Conservation (phyloP, 2,113 vertebrate genomes). For the Erinaceus europaeus region DNA sequence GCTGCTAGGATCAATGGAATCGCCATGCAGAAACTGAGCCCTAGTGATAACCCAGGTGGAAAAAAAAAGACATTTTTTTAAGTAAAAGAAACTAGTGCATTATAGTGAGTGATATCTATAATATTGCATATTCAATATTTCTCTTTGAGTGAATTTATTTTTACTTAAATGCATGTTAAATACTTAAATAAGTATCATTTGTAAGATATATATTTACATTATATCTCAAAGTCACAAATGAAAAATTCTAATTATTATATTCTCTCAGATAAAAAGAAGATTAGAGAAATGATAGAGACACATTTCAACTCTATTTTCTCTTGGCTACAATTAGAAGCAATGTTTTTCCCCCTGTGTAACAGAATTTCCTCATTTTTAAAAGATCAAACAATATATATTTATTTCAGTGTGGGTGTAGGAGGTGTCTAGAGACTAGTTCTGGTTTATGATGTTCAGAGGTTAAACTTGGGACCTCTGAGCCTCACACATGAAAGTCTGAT, state of each 20-base stretch:
- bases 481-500: no score
- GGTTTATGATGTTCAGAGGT: no score
- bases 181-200: no score
- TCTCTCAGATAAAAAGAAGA: background rate
- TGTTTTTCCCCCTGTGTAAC: background rate
- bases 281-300: background rate
- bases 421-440: no score
- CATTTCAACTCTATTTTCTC: background rate
- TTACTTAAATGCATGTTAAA: background rate
- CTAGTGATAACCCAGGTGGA: no score
- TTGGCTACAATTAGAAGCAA: background rate
- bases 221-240: background rate
- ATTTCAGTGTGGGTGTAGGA: no score
- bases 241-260: background rate
- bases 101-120: background rate
- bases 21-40: no score
- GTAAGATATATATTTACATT: background rate
- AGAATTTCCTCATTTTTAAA: no score
- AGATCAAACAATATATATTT: no score
- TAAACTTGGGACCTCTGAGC: no score
- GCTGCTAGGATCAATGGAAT: no score
- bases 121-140: background rate
- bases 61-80: no score
- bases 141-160: background rate
- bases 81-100: background rate